Conservation (phyloP, 2,888 invertebrate genomes). For the Drosophila glabriapex region DNA sequence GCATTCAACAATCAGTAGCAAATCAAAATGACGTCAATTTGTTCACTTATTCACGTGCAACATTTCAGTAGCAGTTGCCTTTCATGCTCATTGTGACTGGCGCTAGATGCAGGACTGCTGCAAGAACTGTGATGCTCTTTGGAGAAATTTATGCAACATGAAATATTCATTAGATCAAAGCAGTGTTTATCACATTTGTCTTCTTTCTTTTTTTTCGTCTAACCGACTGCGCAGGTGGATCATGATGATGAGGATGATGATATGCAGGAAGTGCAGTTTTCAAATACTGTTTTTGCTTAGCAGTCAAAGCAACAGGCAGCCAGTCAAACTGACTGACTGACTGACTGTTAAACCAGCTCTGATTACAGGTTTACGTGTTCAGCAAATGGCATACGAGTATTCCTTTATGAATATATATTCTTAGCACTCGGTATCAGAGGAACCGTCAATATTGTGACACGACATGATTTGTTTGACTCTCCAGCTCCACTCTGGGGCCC, state of each 20-base stretch:
- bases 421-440: constrained; percentile 55
- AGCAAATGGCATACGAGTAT: constrained; percentile 13
- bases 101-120: not conserved
- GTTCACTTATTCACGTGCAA: constrained; percentile 41
- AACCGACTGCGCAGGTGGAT: not conserved
- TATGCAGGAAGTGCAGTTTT: constrained; percentile 18
- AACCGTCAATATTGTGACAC: constrained; percentile 77
- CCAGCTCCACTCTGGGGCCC: constrained; percentile 17
- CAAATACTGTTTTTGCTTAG: constrained; percentile 37
- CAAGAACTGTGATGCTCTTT: constrained; percentile 5
- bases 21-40: constrained; percentile 46
- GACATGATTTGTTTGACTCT: constrained; percentile 69
- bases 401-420: constrained; percentile 30
- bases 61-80: constrained; percentile 42
- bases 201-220: not conserved
- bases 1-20: constrained; percentile 1
- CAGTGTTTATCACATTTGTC: not conserved
- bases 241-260: constrained; percentile 15
- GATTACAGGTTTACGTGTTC: constrained; percentile 46
- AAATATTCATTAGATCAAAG: constrained; percentile 77
- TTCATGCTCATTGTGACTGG: constrained; percentile 3
- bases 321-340: constrained; percentile 3
- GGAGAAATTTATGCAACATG: constrained; percentile 70
- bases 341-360: constrained; percentile 25
- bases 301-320: constrained; percentile 31